Evolutionary conservation across 2,797 vertebrate species (phyloP).

Genomic region (Myiotriccus ornatus): DNA sequence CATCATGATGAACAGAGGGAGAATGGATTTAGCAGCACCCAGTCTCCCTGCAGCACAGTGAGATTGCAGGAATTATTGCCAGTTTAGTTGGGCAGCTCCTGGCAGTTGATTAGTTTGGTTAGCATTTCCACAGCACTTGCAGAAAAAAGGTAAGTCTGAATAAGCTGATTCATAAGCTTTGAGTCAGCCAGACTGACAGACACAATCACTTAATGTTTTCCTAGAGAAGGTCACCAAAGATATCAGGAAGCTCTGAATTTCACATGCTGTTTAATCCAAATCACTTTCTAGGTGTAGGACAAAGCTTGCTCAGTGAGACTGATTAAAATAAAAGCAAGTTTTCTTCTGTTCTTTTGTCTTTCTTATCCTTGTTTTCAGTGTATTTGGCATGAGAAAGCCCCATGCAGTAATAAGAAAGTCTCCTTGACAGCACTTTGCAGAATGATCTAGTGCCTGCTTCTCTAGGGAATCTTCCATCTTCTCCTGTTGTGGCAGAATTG

Average conservation of each 20-base stretch:
- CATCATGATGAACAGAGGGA: background rate
- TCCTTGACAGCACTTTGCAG: background rate
- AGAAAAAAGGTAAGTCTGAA: background rate
- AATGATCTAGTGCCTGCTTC: background rate
- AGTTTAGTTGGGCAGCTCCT: background rate
- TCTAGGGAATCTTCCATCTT: background rate
- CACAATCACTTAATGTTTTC: background rate
- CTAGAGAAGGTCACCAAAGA: background rate
- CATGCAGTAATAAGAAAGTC: background rate
- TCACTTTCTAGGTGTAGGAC: background rate
- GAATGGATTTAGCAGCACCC: background rate
- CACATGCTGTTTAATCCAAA: background rate
- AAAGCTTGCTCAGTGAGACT: background rate
- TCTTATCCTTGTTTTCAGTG: background rate
- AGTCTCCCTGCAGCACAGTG: background rate
- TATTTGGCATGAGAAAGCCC: background rate
- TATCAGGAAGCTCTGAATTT: background rate
- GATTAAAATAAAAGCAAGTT: background rate
- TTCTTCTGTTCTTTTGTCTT: background rate
- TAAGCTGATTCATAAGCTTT: background rate
- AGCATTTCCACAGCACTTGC: background rate
- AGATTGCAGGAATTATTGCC: background rate
- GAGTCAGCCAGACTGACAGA: background rate
- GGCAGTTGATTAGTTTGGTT: background rate
- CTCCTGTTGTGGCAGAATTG: background rate